Base-by-base conservation (phyloP, 2,797 vertebrate genomes). In the Eutrigla gurnardus region DNA sequence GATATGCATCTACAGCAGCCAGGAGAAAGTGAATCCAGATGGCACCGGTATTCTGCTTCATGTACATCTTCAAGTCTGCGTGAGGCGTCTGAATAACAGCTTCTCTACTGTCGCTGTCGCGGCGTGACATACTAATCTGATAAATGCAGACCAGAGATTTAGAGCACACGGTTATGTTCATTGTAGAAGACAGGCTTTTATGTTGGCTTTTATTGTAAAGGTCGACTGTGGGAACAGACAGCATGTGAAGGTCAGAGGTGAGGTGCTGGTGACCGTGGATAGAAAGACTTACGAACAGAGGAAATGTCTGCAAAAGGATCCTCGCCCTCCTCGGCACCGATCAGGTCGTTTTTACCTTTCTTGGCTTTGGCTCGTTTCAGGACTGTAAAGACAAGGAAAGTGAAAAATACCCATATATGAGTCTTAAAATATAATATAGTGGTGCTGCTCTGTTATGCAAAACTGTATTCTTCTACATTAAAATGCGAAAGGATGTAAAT, bases 321-420 rank as follows among this genome's bases (percentile, higher is more conserved):
- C 58, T 97, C 97, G 2, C 97, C 97, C 84, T 98, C 98, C 92
- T 99, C 97, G 0, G 96, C 96, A 0, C 95, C 94, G 76, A 99
- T 99, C 75, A 99, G 94, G 87, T 99, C 98, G 0, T 95, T 97
- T 80, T 97, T 96, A 86, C 96, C 96, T 90, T 97, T 99, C 91
- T 96, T 99, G 32, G 43, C 85, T 78, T 98, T 97, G 0, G 95
- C 94, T 90, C 97, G 95, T 94, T 98, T 99, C 92, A 99, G 81
- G 82, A 97, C 98, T 99, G 93, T 12, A 18, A 47, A 66, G 37
- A 80, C 37, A 84, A 59, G 68, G 14, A 17, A 66, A 47, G 12
- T 6, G 15, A 1, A 18, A 25, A 52, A 60, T 33, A 1, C 36
- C 50, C 32, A 57, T 4, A 25, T 7, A 42, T 6, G 1, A 52